Evolutionary conservation across 2,888 invertebrate species (phyloP).

Genomic region (Hofmannophila pseudospretella): DNA sequence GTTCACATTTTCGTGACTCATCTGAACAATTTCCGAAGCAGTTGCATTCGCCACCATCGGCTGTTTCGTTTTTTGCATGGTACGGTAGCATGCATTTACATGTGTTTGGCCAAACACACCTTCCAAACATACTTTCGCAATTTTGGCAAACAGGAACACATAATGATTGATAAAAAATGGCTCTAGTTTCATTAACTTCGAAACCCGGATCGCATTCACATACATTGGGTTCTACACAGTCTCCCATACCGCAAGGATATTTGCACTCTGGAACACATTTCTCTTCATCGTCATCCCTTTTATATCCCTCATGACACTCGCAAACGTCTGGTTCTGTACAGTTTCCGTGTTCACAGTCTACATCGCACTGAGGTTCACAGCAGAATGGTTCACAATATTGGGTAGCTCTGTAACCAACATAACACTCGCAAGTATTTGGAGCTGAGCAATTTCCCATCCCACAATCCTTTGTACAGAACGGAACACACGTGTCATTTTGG

Average conservation of each 20-base stretch:
- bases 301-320: background rate
- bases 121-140: constrained; percentile 21
- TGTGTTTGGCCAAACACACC: constrained; percentile 17
- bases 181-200: constrained; percentile 3
- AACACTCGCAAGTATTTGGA: constrained; percentile 10
- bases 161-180: background rate
- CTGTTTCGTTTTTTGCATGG: constrained; percentile 7
- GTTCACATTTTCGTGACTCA: constrained; percentile 12
- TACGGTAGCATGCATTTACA: constrained; percentile 19
- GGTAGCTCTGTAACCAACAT: background rate
- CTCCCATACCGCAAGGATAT: constrained; percentile 24
- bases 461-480: constrained; percentile 23
- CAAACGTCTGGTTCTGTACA: background rate
- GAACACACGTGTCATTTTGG: constrained; percentile 12
- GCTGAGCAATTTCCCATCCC: constrained; percentile 17
- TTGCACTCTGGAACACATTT: background rate
- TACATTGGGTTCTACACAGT: constrained; percentile 25
- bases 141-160: constrained; percentile 21
- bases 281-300: background rate
- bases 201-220: constrained; percentile 27
- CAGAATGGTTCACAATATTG: background rate
- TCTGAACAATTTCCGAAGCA: constrained; percentile 14
- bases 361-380: constrained; percentile 5
- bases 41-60: constrained; percentile 17
- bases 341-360: background rate